Evolutionary conservation across 2,113 vertebrate species (phyloP).

Genomic region (Jaculus jaculus): DNA sequence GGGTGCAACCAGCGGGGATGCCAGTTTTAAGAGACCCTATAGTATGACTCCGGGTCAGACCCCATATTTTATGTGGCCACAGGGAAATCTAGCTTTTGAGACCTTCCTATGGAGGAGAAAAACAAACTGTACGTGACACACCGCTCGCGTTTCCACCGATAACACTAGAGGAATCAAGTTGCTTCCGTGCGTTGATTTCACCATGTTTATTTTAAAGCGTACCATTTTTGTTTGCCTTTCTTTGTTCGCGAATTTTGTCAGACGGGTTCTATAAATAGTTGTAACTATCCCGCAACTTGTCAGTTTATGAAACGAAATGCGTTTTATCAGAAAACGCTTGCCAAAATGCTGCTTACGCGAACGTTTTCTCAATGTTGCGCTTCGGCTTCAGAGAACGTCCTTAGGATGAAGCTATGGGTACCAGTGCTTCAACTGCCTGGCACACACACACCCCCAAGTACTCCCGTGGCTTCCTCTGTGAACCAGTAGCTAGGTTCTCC

Average conservation of each 20-base stretch:
- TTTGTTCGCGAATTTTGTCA: no score
- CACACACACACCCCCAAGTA: no score
- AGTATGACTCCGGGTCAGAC: no score
- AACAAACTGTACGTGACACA: neutral
- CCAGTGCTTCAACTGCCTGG: neutral
- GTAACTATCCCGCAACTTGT: no score
- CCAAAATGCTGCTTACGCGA: neutral
- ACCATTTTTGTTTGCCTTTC: no score
- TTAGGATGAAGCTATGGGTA: neutral
- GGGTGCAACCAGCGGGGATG: no score
- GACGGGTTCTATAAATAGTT: no score
- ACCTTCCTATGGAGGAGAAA: neutral
- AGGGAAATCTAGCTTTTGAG: neutral
- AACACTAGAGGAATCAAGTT: neutral
- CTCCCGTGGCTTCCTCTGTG: no score
- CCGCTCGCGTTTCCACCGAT: neutral
- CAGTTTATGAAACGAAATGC: no score
- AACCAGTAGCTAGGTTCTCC: no score
- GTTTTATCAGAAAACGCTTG: neutral
- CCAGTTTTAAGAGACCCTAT: no score
- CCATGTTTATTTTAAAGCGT: no score
- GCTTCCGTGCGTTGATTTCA: neutral
- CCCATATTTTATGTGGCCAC: neutral
- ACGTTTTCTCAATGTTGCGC: conserved; percentile 34
- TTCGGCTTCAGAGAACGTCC: neutral